Conservation (phyloP, 2,888 invertebrate species). For the Elysia crispata region DNA sequence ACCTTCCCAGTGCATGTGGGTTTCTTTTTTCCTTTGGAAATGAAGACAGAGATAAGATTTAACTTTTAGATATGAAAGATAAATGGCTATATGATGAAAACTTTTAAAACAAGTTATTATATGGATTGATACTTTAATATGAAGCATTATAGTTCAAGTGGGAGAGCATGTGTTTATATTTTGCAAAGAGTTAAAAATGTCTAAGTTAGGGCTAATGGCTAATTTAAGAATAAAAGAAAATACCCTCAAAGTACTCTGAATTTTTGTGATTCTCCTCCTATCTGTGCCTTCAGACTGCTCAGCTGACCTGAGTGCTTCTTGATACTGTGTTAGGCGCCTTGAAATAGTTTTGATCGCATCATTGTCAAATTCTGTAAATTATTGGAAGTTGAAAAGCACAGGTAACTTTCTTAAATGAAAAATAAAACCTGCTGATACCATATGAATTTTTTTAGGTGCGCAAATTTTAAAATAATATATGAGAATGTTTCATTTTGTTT, state of each 20-base stretch:
- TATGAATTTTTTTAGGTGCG: no score
- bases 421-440: no score
- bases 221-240: no score
- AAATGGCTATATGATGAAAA: no score
- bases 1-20: no score
- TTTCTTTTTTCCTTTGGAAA: neutral
- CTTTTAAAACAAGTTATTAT: neutral
- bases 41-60: no score
- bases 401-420: neutral
- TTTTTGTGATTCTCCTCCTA: conserved; percentile 32
- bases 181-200: no score
- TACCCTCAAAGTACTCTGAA: conserved; percentile 43
- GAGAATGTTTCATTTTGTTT: neutral
- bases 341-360: conserved; percentile 41
- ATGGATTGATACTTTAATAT: neutral
- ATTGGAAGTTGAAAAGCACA: no score
- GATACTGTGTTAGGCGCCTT: conserved; percentile 24
- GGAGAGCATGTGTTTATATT: neutral
- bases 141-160: neutral
- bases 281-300: neutral
- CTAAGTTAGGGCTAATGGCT: no score
- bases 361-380: conserved; percentile 42
- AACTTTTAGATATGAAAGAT: no score
- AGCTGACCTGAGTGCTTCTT: neutral
- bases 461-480: no score